phyloP scores from a whole-genome alignment of 2,797 vertebrate genomes.

The Sebastiscus tertius region DNA sequence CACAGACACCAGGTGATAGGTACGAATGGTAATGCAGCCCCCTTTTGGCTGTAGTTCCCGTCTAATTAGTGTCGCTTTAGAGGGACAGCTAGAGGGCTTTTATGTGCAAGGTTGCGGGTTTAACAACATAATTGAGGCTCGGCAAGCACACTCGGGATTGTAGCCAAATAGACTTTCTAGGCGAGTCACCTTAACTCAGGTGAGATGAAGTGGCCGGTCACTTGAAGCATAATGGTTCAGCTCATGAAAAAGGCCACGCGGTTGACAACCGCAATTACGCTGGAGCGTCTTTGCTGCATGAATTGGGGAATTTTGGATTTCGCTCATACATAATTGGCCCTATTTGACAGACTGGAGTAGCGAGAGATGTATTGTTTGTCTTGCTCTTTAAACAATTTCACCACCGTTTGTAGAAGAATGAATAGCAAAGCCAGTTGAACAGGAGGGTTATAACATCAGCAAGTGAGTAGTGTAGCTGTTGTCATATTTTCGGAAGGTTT shows the following conservation, averaged over 20 bases:
- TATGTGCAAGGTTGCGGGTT: constrained; percentile 70
- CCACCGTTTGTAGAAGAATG: background rate
- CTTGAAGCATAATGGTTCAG: constrained; percentile 22
- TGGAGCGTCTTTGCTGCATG: constrained; percentile 16
- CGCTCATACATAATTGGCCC: constrained; percentile 21
- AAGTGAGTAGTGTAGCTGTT: background rate
- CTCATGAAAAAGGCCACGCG: constrained; percentile 31
- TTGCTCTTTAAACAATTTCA: constrained; percentile 1
- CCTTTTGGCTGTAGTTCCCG: constrained; percentile 49
- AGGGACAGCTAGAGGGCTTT: constrained; percentile 60
- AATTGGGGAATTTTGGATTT: constrained; percentile 19
- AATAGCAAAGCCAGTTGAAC: background rate
- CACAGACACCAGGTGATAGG: constrained; percentile 43
- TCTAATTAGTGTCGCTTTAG: constrained; percentile 78
- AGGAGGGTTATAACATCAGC: background rate
- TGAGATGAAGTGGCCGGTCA: constrained; percentile 40
- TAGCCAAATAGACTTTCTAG: constrained; percentile 51
- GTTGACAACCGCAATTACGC: constrained; percentile 26
- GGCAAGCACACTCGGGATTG: constrained; percentile 35
- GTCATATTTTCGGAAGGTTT: background rate
- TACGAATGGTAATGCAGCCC: constrained; percentile 61
- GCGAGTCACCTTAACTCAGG: constrained; percentile 47
- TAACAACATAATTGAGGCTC: constrained; percentile 75
- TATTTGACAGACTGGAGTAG: constrained; percentile 11
- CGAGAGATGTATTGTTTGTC: constrained; percentile 15